These are phyloP conservation scores for Chaetura pelagica DNA, from an alignment of 2,113 vertebrate genomes.

Conservation along the genomic window DNA sequence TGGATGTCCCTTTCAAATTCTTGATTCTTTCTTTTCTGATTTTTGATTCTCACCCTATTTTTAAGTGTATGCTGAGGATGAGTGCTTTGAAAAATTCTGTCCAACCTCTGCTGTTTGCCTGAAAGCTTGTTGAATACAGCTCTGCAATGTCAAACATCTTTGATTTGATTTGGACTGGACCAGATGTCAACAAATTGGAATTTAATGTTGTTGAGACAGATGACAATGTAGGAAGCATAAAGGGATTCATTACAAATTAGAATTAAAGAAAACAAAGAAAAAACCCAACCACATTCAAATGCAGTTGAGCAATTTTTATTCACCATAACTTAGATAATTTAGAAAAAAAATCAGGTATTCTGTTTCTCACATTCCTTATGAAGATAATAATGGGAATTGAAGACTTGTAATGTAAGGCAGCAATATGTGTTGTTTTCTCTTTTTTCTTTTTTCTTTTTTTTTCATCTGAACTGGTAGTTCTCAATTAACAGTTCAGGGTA, in stretches of 20 bases:
- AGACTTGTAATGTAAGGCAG: background rate
- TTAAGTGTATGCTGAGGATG: background rate
- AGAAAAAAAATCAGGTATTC: background rate
- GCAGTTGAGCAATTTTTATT: constrained; percentile 38
- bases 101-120: constrained; percentile 45
- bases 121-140: background rate
- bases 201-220: constrained; percentile 68
- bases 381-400: constrained; percentile 5
- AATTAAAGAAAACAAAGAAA: constrained; percentile 39
- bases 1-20: background rate
- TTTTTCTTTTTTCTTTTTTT: background rate
- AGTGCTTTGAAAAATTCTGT: constrained; percentile 8
- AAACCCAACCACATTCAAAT: constrained; percentile 17
- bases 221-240: constrained; percentile 66
- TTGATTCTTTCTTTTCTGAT: background rate
- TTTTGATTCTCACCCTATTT: background rate
- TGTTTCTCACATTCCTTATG: background rate
- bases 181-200: constrained; percentile 73
- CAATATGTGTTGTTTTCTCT: background rate
- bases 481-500: background rate
- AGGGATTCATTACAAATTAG: constrained; percentile 66
- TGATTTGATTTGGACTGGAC: constrained; percentile 71
- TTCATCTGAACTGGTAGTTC: background rate
- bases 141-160: constrained; percentile 59
- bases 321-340: background rate